phyloP scores from a whole-genome alignment of 2,888 invertebrate genomes.

The Cephus spinipes region DNA sequence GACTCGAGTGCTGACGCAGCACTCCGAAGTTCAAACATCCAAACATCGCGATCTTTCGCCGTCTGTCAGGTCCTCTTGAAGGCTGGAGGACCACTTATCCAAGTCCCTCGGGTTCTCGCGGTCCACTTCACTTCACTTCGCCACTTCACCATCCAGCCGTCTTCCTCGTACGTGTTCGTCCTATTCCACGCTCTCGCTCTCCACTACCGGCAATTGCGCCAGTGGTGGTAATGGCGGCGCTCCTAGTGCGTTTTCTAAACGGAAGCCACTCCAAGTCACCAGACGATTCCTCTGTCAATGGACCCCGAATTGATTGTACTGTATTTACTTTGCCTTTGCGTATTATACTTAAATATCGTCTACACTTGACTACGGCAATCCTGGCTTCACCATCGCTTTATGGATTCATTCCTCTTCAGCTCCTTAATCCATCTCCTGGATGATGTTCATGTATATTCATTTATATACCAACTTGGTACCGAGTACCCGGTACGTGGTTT shows the following conservation, averaged over 20 bases:
- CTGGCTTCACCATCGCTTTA: not conserved
- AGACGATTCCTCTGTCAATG: slow-evolving; percentile 25
- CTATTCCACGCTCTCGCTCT: slow-evolving; percentile 16
- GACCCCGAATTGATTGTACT: slow-evolving; percentile 51
- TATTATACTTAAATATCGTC: not conserved
- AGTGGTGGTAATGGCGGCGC: slow-evolving; percentile 32
- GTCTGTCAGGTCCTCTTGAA: slow-evolving; percentile 50
- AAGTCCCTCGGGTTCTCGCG: slow-evolving; percentile 39
- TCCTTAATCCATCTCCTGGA: not conserved
- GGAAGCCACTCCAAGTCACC: slow-evolving; percentile 45
- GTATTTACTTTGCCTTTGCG: slow-evolving; percentile 1
- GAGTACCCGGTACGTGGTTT: not conserved
- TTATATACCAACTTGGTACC: not conserved
- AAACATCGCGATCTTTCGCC: slow-evolving; percentile 65
- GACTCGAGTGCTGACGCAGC: slow-evolving; percentile 61
- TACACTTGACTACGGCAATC: not conserved
- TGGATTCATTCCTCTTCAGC: not conserved
- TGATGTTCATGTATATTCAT: not conserved
- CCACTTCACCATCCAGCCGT: slow-evolving; percentile 19
- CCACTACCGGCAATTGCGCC: slow-evolving; percentile 27
- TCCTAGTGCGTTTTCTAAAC: slow-evolving; percentile 36
- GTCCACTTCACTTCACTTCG: slow-evolving; percentile 25
- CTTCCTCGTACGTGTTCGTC: slow-evolving; percentile 21
- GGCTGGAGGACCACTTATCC: slow-evolving; percentile 61
- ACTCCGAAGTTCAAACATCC: slow-evolving; percentile 65